Base-by-base conservation (phyloP, 1,140 invertebrate genomes). In the Wasmannia auropunctata region DNA sequence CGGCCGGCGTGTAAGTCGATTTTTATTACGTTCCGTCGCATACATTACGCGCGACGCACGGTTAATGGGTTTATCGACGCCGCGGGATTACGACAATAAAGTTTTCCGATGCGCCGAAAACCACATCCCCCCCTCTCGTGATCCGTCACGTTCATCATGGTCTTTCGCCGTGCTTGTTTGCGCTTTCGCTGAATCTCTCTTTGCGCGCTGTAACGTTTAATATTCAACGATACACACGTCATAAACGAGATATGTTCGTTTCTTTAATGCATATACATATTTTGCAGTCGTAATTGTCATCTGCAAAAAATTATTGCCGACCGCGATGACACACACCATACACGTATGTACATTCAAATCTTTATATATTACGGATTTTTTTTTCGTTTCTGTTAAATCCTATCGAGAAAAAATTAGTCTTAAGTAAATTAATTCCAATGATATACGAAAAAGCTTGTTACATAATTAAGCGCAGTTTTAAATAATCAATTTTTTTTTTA, bases 11-110 rank as follows among this genome's bases (percentile, higher is more conserved):
- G 93, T 94, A 93, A 95, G 92, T 94, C 94, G 93, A 94, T 95
- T 94, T 95, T 95, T 95, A 95, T 95, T 94, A 94, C 93, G 90
- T 93, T 91, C 90, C 92, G 84, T 88, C 87, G 92, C 92, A 93
- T 92, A 92, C 87, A 93, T 93, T 93, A 92, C 74, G 69, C 54
- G 49, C 46, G 86, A 85, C 77, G 87, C 75, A 69, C 49, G 67
- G 81, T 83, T 90, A 90, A 90, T 90, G 77, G 86, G 88, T 76
- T 90, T 90, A 90, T 90, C 89, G 88, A 90, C 89, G 88, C 81
- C 88, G 56, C 25, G 62, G 81, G 89, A 90, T 90, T 90, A 90
- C 88, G 49, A 63, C 80, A 87, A 90, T 90, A 86, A 90, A 89
- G 74, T 60, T 87, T 83, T 46, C 67, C 54, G 51, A 34, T 56